Conservation (phyloP, 2,797 vertebrate species). For the Channallabes apus region DNA sequence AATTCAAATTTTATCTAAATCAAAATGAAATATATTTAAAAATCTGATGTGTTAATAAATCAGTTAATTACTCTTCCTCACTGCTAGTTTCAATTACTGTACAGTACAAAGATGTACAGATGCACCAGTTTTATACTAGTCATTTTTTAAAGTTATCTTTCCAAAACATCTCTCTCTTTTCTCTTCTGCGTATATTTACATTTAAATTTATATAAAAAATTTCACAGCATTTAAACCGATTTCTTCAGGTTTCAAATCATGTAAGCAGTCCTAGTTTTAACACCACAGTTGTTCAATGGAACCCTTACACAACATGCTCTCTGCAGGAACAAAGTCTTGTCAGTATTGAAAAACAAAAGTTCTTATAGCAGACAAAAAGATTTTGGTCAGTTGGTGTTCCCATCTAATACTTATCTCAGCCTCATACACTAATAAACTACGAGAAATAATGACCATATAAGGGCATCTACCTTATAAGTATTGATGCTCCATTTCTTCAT, state of each 20-base stretch:
- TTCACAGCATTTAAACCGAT: background rate
- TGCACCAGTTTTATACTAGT: background rate
- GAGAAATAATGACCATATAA: background rate
- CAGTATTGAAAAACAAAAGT: background rate
- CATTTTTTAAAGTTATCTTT: background rate
- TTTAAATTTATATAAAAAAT: background rate
- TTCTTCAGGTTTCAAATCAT: background rate
- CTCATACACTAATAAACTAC: background rate
- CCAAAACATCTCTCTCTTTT: background rate
- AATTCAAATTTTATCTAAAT: too few species aligned
- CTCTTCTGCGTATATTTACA: background rate
- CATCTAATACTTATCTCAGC: background rate
- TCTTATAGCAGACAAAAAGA: too few species aligned
- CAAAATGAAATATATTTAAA: background rate
- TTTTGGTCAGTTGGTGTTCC: background rate
- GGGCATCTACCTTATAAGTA: conserved; percentile 87
- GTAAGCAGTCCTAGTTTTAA: background rate
- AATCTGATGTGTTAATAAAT: background rate
- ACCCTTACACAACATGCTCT: background rate
- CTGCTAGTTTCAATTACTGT: background rate
- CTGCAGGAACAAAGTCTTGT: background rate
- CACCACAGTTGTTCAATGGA: too few species aligned
- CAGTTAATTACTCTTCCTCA: background rate
- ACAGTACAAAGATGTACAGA: background rate
- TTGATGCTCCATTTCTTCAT: conserved; percentile 98